Evolutionary conservation across 2,888 invertebrate species (phyloP).

Genomic region (Campoplex capitator): DNA sequence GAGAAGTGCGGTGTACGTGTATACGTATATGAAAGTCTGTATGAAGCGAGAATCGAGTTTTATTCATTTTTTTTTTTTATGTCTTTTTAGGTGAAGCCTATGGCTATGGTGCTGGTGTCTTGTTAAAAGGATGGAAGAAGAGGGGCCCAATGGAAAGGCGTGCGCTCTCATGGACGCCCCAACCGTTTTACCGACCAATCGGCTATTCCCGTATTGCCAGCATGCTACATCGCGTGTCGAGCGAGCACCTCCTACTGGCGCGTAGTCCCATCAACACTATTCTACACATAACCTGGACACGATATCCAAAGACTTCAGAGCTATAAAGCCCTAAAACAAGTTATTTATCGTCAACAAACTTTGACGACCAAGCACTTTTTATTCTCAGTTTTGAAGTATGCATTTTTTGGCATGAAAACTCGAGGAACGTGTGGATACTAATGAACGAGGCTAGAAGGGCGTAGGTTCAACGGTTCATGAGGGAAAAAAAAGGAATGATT

Average conservation of each 20-base stretch:
- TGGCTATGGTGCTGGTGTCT: slow-evolving; percentile 78
- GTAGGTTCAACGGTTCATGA: not conserved
- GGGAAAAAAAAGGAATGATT: not conserved
- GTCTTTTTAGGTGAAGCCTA: slow-evolving; percentile 33
- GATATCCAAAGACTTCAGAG: not conserved
- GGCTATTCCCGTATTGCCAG: slow-evolving; percentile 74
- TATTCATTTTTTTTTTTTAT: slow-evolving; percentile 75
- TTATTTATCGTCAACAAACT: not conserved
- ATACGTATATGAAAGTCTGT: not conserved
- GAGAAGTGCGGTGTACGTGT: not conserved
- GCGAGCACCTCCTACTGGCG: slow-evolving; percentile 82
- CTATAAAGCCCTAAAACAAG: not conserved
- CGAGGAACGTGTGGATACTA: not conserved
- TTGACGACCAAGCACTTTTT: not conserved
- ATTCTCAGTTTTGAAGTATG: not conserved
- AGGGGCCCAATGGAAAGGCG: slow-evolving; percentile 81
- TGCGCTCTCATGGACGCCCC: slow-evolving; percentile 82
- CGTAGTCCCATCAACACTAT: slow-evolving; percentile 73
- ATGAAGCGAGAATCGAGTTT: slow-evolving; percentile 73
- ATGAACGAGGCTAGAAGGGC: not conserved
- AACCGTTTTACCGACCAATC: slow-evolving; percentile 79
- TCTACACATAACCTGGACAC: slow-evolving; percentile 27
- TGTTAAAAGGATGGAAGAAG: slow-evolving; percentile 75
- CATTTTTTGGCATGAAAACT: not conserved
- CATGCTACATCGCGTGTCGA: slow-evolving; percentile 84